These are phyloP conservation scores for Andinoacara biseriatus DNA, from an alignment of 2,113 vertebrate species.

Conservation along the genomic window DNA sequence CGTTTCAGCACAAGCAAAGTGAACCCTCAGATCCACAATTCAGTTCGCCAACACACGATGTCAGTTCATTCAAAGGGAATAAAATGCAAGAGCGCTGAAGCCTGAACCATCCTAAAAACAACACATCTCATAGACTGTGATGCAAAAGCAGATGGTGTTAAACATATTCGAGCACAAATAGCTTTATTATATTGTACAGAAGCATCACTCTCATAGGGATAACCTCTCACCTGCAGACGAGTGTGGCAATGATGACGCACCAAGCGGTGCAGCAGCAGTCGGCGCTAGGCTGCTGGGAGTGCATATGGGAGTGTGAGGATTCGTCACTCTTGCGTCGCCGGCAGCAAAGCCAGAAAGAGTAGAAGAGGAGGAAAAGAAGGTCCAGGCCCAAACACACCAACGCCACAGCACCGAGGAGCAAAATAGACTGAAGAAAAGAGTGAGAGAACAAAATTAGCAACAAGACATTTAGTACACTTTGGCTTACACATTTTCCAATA, in stretches of 20 bases:
- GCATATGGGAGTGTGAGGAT: slow-evolving; percentile 67
- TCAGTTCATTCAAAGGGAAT: not conserved
- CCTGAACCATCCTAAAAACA: too few species aligned
- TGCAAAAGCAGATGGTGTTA: not conserved
- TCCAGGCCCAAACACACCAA: slow-evolving; percentile 92
- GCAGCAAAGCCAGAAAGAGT: slow-evolving; percentile 98
- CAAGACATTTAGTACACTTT: not conserved
- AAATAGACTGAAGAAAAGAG: slow-evolving; percentile 82
- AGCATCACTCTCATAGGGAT: not conserved
- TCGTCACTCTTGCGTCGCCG: slow-evolving; percentile 88
- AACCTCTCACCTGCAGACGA: slow-evolving; percentile 93
- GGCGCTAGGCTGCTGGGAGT: slow-evolving; percentile 83
- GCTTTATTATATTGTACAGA: not conserved
- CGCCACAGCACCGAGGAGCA: slow-evolving; percentile 88
- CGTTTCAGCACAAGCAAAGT: not conserved
- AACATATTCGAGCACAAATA: not conserved
- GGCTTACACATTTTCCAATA: not conserved
- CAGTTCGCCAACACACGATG: not conserved
- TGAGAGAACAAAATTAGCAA: not conserved
- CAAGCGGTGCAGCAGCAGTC: slow-evolving; percentile 98
- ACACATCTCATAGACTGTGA: not conserved
- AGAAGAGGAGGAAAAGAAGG: slow-evolving; percentile 95
- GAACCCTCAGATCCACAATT: not conserved
- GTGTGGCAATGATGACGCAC: slow-evolving; percentile 97
- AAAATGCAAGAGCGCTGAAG: too few species aligned